Percentiles rank a stretch among this genome's conserved stretches.
phyloP scores from a whole-genome alignment of 2,113 vertebrate genomes.

The Emberiza fucata region DNA sequence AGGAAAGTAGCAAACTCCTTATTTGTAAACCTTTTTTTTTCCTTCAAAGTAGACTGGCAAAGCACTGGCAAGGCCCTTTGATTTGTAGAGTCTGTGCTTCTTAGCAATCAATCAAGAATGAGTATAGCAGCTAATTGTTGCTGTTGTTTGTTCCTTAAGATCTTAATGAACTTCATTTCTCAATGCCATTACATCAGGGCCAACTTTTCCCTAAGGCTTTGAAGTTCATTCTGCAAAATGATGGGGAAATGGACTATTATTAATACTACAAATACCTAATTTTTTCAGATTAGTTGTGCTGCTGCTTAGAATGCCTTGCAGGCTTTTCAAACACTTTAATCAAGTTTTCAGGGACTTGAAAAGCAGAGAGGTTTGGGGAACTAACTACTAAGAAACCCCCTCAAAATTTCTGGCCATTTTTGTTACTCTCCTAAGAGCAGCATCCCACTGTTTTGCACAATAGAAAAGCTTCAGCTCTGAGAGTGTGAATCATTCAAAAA shows the following conservation, averaged over 20 bases:
- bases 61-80: neutral
- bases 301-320: neutral
- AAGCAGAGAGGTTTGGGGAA: neutral
- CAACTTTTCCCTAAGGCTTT: conserved; percentile 6
- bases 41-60: neutral
- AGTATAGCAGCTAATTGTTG: conserved; percentile 55
- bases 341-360: neutral
- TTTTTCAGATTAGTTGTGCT: conserved; percentile 18
- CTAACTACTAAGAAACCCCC: neutral
- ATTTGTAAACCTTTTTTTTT: neutral
- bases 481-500: neutral
- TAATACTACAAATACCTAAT: neutral
- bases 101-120: conserved; percentile 11
- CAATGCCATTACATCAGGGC: conserved; percentile 19
- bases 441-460: neutral
- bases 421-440: neutral
- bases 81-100: conserved; percentile 5
- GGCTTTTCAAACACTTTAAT: neutral
- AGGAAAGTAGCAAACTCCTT: neutral
- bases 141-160: conserved; percentile 33
- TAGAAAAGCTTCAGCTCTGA: neutral
- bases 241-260: neutral
- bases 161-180: conserved; percentile 62
- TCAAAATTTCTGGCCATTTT: neutral
- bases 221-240: neutral